Base-by-base conservation (phyloP, 2,888 invertebrate species). In the Spodoptera littoralis region DNA sequence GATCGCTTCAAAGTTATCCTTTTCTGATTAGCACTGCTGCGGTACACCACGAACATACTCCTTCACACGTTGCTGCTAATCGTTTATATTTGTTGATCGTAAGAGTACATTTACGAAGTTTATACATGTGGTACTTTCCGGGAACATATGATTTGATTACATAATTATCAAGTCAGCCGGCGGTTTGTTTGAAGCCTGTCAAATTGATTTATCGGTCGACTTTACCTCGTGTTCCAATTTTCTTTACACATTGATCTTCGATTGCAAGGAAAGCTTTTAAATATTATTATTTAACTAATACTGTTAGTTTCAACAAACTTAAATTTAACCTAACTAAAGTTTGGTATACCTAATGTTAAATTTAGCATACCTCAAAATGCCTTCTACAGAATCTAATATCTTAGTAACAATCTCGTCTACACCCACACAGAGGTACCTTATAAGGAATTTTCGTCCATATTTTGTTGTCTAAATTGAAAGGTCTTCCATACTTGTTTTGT, bases 21-120 rank as follows among this genome's bases (percentile, higher is more conserved):
- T 65, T 79, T 67, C 43, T 70, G 52, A 70, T 73, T 79, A 79
- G 57, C 77, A 77, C 59, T 47, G 47, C 57, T 18, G 49, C 54
- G 59, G 65, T 64, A 57, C 59, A 67, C 42, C 60, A 75, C 53
- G 65, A 68, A 71, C 45, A 57, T 68, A 60, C 70, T 74, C 55
- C 62, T 76, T 79, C 63, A 45, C 76, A 73, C 30, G 53, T 44
- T 61, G 36, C 42, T 63, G 72, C 61, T 79, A 76, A 77, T 65
- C 48, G 48, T 68, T 71, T 42, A 59, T 61, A 57, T 76, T 76
- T 70, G 52, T 76, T 70, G 70, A 70, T 62, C 59, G 53, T 71
- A 63, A 64, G 63, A 63, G 48, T 60, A 72, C 44, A 43, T n/a
- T 45, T 8, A 56, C 30, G 57, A 57, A 54, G 50, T 70, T 66